Percentiles rank a stretch among this genome's conserved stretches.
phyloP scores from a whole-genome alignment of 92 coral and sea anemone genomes.

The Pocillopora meandrina region DNA sequence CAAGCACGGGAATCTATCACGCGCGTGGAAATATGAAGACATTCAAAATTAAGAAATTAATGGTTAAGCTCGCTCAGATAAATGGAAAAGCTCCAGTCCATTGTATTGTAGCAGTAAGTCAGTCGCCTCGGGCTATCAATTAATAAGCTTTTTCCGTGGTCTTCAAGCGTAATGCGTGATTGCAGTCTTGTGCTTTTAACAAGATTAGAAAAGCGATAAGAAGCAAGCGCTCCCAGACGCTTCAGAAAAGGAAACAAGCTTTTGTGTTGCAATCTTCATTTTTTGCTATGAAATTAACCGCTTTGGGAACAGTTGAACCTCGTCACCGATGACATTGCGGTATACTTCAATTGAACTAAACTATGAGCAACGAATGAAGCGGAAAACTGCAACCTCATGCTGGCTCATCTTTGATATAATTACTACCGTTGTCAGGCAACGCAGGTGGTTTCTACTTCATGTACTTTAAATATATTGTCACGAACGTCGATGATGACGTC shows the following conservation, averaged over 20 bases:
- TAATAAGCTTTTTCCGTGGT: too few relatives aligned
- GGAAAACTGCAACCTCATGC: conserved; percentile 8
- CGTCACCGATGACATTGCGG: not conserved
- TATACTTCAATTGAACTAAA: not conserved
- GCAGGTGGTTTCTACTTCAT: not conserved
- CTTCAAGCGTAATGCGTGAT: too few relatives aligned
- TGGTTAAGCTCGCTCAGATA: too few relatives aligned
- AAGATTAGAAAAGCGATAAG: too few relatives aligned
- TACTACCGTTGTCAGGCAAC: conserved; percentile 1
- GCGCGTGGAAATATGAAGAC: too few relatives aligned
- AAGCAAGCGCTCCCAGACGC: not conserved
- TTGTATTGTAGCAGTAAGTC: too few relatives aligned
- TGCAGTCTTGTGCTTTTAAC: too few relatives aligned
- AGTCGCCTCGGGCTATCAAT: too few relatives aligned
- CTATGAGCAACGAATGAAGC: not conserved
- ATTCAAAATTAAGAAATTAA: too few relatives aligned
- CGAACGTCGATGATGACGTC: conserved; percentile 10
- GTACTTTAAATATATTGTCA: not conserved
- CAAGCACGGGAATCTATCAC: too few relatives aligned
- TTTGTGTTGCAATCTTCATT: not conserved
- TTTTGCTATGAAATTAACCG: not conserved
- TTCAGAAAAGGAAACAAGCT: not conserved
- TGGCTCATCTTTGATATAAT: not conserved
- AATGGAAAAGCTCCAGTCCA: too few relatives aligned
- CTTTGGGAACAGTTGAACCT: not conserved